These are phyloP conservation scores for Porites australiensis DNA, from an alignment of 64 coral and sea anemone species.

Conservation along the genomic window DNA sequence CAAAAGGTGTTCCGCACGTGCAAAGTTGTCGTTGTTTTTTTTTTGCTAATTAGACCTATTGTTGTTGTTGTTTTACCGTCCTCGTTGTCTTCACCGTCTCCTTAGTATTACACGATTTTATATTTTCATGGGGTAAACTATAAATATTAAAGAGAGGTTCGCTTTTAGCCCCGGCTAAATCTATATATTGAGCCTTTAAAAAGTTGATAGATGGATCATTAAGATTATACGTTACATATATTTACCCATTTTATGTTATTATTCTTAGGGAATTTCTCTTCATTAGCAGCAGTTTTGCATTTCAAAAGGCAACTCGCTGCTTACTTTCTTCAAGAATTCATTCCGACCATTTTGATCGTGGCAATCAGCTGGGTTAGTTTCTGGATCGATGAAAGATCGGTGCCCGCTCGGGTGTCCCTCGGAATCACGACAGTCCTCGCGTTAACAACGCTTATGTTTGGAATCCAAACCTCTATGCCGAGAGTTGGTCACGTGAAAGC, in stretches of 20 bases:
- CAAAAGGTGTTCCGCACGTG: too few species aligned
- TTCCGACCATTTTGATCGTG: conserved; percentile 3
- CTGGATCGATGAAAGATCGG: background rate
- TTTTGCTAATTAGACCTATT: too few species aligned
- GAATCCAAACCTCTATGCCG: background rate
- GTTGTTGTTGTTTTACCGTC: too few species aligned
- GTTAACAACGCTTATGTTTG: conserved; percentile 25
- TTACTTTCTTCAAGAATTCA: conserved; percentile 21
- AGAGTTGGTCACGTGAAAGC: conserved; percentile 42
- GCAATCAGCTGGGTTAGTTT: conserved; percentile 24
- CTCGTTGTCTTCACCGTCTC: too few species aligned
- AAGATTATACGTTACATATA: too few species aligned
- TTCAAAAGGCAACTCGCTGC: background rate
- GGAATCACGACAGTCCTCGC: conserved; percentile 43
- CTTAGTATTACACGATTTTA: too few species aligned
- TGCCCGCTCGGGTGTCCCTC: conserved; percentile 42
- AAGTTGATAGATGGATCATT: too few species aligned
- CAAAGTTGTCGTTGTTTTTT: too few species aligned
- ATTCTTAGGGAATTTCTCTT: background rate
- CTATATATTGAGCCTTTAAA: too few species aligned
- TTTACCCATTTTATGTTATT: background rate
- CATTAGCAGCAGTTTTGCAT: background rate
- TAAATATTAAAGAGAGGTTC: too few species aligned
- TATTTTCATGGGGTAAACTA: too few species aligned
- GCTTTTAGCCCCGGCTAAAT: too few species aligned